Base-by-base conservation (phyloP, 2,113 vertebrate genomes). In the Sceloporus undulatus region DNA sequence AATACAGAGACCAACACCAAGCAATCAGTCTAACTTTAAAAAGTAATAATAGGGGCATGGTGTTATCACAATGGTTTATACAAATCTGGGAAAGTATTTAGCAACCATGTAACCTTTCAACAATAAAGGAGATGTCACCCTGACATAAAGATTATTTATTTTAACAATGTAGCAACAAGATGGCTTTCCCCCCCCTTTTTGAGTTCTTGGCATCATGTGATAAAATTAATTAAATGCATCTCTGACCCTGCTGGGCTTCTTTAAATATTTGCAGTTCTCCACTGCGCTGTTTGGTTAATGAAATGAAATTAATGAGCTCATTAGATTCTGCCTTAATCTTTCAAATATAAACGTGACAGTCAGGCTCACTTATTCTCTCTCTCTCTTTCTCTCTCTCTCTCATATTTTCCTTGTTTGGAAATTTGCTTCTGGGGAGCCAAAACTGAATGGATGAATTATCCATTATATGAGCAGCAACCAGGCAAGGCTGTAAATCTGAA, bases 251-350 rank as follows among this genome's bases (percentile, higher is more conserved):
- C 93, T 94, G 95, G 0, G 90, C 94, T 95, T 95, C 93, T 95
- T 96, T 95, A 95, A 95, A 96, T 96, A 95, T 95, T 95, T 95
- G 94, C 94, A 93, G 90, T 94, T 95, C 94, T 96, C 93, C 92
- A 92, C 93, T 88, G 93, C 90, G 85, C 91, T 95, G 93, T 95
- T 95, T 94, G 94, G 93, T 94, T 95, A 96, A 96, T 95, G 93
- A 95, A 95, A 96, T 94, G 93, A 95, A 95, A 96, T 96, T 95
- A 96, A 96, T 94, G 94, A 94, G 94, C 94, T 95, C 93, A 94
- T 95, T 96, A 95, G 94, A 92, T 92, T 92, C 90, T 88, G 93
- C 93, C 1, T 89, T 94, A 94, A 96, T 95, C 94, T 95, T 93
- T 95, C 92, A 93, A 94, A 95, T 68, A 90, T 0, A 4, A 94